Percentiles rank a stretch among this genome's conserved stretches.
Conservation (phyloP, 37 sponge, comb jelly and placozoan species). For the Oopsacas minuta region DNA sequence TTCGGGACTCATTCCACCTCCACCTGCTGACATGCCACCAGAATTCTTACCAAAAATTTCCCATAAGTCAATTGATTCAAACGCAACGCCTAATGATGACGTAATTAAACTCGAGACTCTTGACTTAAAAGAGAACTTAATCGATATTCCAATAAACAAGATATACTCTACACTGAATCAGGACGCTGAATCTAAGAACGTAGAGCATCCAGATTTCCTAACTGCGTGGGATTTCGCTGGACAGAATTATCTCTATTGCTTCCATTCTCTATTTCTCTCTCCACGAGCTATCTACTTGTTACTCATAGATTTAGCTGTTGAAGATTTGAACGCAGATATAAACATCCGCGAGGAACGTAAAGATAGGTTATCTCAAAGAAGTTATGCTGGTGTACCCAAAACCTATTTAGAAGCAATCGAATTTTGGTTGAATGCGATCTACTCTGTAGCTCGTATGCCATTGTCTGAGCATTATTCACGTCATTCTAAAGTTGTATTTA, state of each 20-base stretch:
- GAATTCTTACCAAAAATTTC: neutral
- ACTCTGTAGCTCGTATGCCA: conserved; percentile 15
- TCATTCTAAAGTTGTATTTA: neutral
- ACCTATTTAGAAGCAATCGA: neutral
- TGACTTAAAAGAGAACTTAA: neutral
- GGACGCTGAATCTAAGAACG: neutral
- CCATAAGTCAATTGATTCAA: neutral
- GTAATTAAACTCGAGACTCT: neutral
- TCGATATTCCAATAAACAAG: conserved; percentile 13
- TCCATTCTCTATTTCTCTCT: neutral
- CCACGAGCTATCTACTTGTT: neutral
- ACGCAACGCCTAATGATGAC: neutral
- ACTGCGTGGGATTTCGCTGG: conserved; percentile 18
- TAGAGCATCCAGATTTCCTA: conserved; percentile 14
- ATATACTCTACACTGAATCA: neutral
- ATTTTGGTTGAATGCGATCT: conserved; percentile 17
- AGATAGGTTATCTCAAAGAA: neutral
- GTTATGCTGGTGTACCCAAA: neutral
- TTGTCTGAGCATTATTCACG: neutral
- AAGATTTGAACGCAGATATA: neutral
- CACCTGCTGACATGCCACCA: neutral
- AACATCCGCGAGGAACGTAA: neutral
- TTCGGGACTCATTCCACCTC: neutral
- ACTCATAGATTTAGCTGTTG: neutral
- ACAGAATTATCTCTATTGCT: neutral